Evolutionary conservation across 2,888 invertebrate species (phyloP).

Genomic region (Eupeodes luniger): DNA sequence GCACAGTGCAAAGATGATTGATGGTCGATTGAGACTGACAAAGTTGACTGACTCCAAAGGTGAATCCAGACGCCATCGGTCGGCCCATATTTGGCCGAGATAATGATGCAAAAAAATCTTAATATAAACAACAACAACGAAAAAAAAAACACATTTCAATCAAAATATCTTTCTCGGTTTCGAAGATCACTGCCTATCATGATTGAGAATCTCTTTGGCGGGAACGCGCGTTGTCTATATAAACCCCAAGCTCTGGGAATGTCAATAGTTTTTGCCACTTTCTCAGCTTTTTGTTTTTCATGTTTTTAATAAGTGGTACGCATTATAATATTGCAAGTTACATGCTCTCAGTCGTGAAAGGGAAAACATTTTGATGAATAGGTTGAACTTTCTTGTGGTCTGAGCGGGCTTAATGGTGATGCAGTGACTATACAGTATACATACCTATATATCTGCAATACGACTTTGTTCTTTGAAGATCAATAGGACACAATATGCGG

Average conservation of each 20-base stretch:
- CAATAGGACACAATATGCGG: slow-evolving; percentile 12
- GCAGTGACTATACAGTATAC: neutral
- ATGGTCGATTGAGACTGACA: slow-evolving; percentile 65
- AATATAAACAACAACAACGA: slow-evolving; percentile 1
- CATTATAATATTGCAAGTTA: slow-evolving; percentile 35
- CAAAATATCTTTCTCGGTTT: slow-evolving; percentile 70
- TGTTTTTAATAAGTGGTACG: slow-evolving; percentile 62
- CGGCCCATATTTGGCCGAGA: slow-evolving; percentile 75
- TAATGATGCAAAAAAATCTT: slow-evolving; percentile 71
- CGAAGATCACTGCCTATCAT: slow-evolving; percentile 45
- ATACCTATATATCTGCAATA: neutral
- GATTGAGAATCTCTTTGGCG: slow-evolving; percentile 67
- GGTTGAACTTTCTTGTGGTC: slow-evolving; percentile 33
- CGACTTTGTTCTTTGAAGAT: slow-evolving; percentile 21
- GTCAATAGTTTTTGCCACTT: slow-evolving; percentile 67
- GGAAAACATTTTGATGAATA: slow-evolving; percentile 48
- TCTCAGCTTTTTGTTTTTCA: slow-evolving; percentile 51
- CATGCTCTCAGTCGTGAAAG: slow-evolving; percentile 35
- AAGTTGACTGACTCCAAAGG: slow-evolving; percentile 76
- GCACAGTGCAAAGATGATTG: slow-evolving; percentile 55
- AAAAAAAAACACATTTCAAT: slow-evolving; percentile 62
- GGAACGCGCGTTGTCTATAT: slow-evolving; percentile 24
- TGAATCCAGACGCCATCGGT: slow-evolving; percentile 75
- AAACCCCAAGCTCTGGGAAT: slow-evolving; percentile 45
- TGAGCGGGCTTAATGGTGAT: neutral